Evolutionary conservation across 2,797 vertebrate species (phyloP), one percentile per base, ranked within the genome.

Genomic region (Mionectes olivaceus): DNA sequence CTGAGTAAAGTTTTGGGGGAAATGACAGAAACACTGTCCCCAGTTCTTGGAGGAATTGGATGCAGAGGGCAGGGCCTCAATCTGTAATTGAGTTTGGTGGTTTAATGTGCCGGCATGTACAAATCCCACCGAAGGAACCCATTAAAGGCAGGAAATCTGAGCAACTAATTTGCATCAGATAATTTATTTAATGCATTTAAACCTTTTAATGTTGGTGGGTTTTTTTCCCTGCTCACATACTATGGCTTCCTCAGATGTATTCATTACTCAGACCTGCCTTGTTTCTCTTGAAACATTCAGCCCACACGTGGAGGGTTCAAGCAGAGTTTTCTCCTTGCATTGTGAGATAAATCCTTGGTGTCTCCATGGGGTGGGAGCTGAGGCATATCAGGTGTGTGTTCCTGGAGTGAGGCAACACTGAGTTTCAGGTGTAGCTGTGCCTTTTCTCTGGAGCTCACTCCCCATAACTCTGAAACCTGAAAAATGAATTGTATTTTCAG

Each of bases 141-240:
- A 19, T 39, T 78, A 84, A 8, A 33, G 50, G 60, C 55, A 88
- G 76, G 30, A 63, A 73, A 76, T 25, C 23, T 4, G n/a, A 41
- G 7, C 89, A 85, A 74, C 25, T 84, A 16, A 85, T 80, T 79
- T 46, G 41, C 63, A 77, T 75, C 22, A 63, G 53, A 43, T 77
- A n/a, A 94, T 81, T 82, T 55, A 52, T 49, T 76, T 78, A 57
- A 76, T n/a, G 23, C 41, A 19, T 89, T 92, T 91, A 85, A 84
- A 79, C 56, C 22, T 37, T 57, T 68, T 21, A 7, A 21, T n/a
- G n/a, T 1, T 50, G 27, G 46, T 50, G 27, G 46, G 17, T 5
- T 1, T 9, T 73, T 86, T 57, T 39, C 30, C 64, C 67, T 84
- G 70, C 59, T 79, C 43, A 24, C 57, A 5, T 32, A 44, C 44